phyloP scores from a whole-genome alignment of 2,113 vertebrate genomes.

The Gambusia affinis region DNA sequence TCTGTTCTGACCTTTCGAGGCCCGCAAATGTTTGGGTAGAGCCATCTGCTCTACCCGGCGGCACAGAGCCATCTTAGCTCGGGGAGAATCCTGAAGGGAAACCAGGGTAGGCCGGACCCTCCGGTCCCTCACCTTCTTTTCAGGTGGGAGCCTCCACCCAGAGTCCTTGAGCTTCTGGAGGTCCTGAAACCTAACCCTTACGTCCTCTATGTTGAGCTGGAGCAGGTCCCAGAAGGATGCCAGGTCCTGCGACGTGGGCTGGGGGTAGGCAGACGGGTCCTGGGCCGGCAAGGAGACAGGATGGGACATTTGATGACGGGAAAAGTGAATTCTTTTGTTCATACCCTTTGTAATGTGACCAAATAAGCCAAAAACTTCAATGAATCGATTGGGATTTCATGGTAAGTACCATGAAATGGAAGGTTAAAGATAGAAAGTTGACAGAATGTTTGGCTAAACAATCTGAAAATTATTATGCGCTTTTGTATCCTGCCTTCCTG shows the following conservation, averaged over 20 bases:
- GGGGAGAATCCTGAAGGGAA: constrained; percentile 50
- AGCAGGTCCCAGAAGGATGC: constrained; percentile 98
- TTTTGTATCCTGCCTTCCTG: too few species aligned
- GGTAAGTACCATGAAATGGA: not conserved
- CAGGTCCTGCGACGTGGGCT: constrained; percentile 97
- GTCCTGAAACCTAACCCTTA: constrained; percentile 95
- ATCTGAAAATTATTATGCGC: too few species aligned
- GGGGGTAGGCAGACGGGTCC: constrained; percentile 94
- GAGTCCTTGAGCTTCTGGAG: constrained; percentile 95
- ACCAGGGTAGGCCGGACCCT: constrained; percentile 47
- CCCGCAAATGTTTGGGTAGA: constrained; percentile 36
- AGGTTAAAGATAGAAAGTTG: not conserved
- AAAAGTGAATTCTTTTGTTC: not conserved
- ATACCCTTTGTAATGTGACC: not conserved
- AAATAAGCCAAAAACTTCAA: not conserved
- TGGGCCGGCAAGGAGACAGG: constrained; percentile 51
- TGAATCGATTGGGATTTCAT: not conserved
- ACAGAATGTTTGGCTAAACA: not conserved
- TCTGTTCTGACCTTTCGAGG: constrained; percentile 50
- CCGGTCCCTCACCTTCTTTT: constrained; percentile 88
- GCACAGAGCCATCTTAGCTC: constrained; percentile 66
- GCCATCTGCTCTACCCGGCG: constrained; percentile 60
- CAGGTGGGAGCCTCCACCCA: constrained; percentile 91
- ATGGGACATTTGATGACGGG: not conserved
- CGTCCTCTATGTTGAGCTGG: constrained; percentile 95